Evolutionary conservation across 2,797 vertebrate genomes (phyloP), one percentile per base, ranked within the genome.

Genomic region (Phoxinus dragarum): DNA sequence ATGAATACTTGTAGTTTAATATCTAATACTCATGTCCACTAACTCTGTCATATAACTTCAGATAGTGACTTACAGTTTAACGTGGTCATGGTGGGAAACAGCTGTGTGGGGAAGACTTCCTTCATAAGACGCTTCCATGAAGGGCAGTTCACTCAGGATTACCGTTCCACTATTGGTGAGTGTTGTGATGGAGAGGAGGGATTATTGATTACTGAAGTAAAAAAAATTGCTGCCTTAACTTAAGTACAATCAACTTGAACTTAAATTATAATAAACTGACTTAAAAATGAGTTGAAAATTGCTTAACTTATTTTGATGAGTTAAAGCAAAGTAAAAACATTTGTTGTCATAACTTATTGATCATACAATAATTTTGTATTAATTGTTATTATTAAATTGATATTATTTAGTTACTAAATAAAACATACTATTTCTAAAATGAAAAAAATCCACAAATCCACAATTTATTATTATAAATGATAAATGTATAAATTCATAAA

Each of bases 91-190:
- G 83, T 99, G 3, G 98, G 98, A 89, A 95, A 97, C 89, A 96
- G 97, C 84, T 92, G 92, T 0, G 97, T 99, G 90, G 98, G 98
- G 74, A 99, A 99, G 90, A 97, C 97, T 0, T 97, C 97, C 0
- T 99, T 98, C 91, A 94, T 99, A 89, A 93, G 94, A 91, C 94
- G 96, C 59, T 87, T 97, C 83, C 94, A 96, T 0, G 92, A 92
- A 1, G 91, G 96, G 44, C 86, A 91, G 88, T 98, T 97, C 77
- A 93, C 89, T 82, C 84, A 89, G 0, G 93, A 96, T 59, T 82
- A 95, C 47, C 71, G 92, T 0, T 89, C 97, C 16, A 98, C 98
- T 0, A 87, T 99, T 89, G 98, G 98, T 99, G 94, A 93, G 94
- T 84, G 5, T 76, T 19, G 36, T 5, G 0, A 74, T 80, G 69